phyloP scores from a whole-genome alignment of 2,888 invertebrate genomes.

The Hydriomena furcata region DNA sequence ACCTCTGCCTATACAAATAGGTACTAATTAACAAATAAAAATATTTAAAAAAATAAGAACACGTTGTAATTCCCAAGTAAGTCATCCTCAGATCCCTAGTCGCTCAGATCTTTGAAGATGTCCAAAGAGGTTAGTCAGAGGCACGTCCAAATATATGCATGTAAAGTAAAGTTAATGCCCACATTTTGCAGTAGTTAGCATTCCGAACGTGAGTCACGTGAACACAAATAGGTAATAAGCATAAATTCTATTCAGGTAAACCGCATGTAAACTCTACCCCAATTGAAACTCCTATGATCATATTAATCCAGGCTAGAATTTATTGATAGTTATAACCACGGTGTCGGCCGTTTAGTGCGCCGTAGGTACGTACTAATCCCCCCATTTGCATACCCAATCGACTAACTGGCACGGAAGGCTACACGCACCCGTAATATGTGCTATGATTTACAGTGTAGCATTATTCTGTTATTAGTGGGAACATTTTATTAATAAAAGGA shows the following conservation, averaged over 20 bases:
- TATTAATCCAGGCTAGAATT: constrained; percentile 26
- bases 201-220: too few species aligned
- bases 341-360: constrained; percentile 54
- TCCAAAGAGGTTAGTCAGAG: too few species aligned
- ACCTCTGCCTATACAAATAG: too few species aligned
- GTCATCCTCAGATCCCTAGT: too few species aligned
- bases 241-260: neutral
- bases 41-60: too few species aligned
- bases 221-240: too few species aligned
- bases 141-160: too few species aligned
- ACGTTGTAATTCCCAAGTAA: too few species aligned
- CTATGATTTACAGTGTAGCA: constrained; percentile 63
- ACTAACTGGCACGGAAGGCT: constrained; percentile 39
- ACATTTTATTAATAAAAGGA: neutral
- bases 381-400: constrained; percentile 70
- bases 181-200: too few species aligned
- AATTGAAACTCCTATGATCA: constrained; percentile 15
- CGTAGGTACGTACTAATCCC: constrained; percentile 49
- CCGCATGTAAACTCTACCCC: neutral
- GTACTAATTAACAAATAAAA: too few species aligned
- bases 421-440: constrained; percentile 59
- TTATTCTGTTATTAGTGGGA: constrained; percentile 7
- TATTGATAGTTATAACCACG: constrained; percentile 20
- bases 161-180: too few species aligned
- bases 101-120: too few species aligned